A percentile compares a stretch with the other conserved stretches of the same genome.
phyloP scores from a whole-genome alignment of 2,888 invertebrate species.

The Chloroclysta siterata region DNA sequence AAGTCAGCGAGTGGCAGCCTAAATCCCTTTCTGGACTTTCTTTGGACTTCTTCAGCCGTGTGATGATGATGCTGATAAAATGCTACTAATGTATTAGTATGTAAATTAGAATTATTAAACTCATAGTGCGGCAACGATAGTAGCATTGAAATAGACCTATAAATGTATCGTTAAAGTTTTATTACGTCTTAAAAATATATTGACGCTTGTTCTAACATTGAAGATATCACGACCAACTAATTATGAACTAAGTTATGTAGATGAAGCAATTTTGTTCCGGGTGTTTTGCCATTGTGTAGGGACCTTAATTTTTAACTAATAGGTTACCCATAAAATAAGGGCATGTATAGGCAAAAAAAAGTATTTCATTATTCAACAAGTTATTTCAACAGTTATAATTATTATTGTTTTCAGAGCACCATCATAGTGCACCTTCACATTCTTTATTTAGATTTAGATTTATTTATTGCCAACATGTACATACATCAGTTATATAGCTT shows the following conservation, averaged over 20 bases:
- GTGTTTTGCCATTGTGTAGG: background rate
- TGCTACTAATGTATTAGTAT: background rate
- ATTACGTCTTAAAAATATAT: conserved; percentile 54
- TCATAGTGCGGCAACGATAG: conserved; percentile 47
- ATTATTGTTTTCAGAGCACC: no score
- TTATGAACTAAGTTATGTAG: background rate
- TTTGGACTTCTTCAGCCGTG: no score
- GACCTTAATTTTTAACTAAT: background rate
- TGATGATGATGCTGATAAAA: background rate
- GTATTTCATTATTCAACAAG: no score
- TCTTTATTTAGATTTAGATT: no score
- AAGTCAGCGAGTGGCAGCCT: no score
- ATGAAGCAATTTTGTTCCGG: background rate
- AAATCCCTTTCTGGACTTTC: no score
- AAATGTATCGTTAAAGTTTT: conserved; percentile 57
- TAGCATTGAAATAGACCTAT: conserved; percentile 51
- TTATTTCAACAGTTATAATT: no score
- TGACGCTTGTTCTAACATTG: conserved; percentile 52
- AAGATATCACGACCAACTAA: conserved; percentile 21
- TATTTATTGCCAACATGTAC: no score
- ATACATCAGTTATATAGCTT: no score
- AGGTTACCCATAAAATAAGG: no score
- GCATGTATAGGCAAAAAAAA: no score
- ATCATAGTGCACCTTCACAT: no score
- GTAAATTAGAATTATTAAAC: conserved; percentile 29